Base-by-base conservation (phyloP, 2,113 vertebrate genomes). In the Nanorana parkeri region DNA sequence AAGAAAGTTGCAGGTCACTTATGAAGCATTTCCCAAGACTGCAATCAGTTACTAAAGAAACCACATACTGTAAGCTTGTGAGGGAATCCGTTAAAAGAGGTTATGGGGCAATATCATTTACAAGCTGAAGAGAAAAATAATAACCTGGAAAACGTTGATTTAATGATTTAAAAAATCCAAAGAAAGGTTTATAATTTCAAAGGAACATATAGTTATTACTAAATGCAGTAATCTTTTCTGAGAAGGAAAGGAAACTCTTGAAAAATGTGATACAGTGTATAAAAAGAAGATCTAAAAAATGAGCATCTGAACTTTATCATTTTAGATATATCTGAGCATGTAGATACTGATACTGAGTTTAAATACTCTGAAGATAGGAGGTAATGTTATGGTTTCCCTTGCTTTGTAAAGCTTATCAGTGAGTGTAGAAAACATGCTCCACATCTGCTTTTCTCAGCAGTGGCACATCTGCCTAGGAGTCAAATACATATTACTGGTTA, bases 31-130 rank as follows among this genome's bases (percentile, higher is more conserved):
- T 69, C 4, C 21, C 67, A 32, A 64, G 56, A 73, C 21, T 56
- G 7, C 69, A 73, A 29, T 73, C 69, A 73, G 32, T 73, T 56
- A 73, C 52, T 17, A n/a, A 56, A 73, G 69, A 73, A 73, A 29
- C 24, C 11, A 56, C 24, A 56, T 56, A n/a, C n/a, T n/a, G n/a
- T n/a, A 19, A 24, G 19, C 54, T 55, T 54, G 47, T 54, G 51
- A 73, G 13, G 6, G 24, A 73, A 26, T n/a, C 13, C 29, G 69
- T 26, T 56, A 19, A n/a, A 11, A n/a, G 69, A 73, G 69, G 69
- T 73, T 73, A 26, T 32, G 52, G n/a, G 60, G 58, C 26, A 74
- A n/a, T 74, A 58, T 73, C 69, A 58, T 58, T 73, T 56, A 56
- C 26, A 74, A 74, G 71, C 54, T 32, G 10, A 16, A 36, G 17